Base-by-base conservation (phyloP, 2,113 vertebrate species). In the Sapayoa aenigma region DNA sequence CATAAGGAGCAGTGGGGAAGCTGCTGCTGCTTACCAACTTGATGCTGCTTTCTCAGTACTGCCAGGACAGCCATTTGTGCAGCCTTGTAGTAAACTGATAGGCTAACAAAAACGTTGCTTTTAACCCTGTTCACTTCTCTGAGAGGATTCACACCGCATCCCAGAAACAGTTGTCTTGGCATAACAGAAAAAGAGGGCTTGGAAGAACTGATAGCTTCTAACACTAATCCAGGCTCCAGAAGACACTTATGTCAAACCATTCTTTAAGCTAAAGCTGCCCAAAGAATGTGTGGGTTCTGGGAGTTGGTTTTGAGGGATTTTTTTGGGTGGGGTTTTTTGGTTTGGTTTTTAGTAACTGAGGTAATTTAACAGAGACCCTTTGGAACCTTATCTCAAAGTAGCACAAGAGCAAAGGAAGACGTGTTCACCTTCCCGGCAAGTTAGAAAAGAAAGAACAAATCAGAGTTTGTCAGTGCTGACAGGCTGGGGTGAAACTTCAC, bases 21-120 rank as follows among this genome's bases (percentile, higher is more conserved):
- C 94, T 96, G 96, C 95, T 96, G 95, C 88, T 95, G 93, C 94
- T 95, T 87, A 92, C 86, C 89, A 93, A 93, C 91, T 89, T 89
- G 91, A 86, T 94, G 93, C 86, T 67, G 92, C 89, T 84, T 90
- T 92, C 89, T 87, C 86, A 81, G 52, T 95, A 94, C 76, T 96
- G 92, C 96, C 95, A 95, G 95, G 91, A 93, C 89, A 92, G 86
- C 88, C 94, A 86, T 89, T 97, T 95, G 79, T 87, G 91, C 89
- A 92, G 89, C 68, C 68, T 46, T 80, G 39, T 68, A 89, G 47
- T 39, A 81, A 90, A 93, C 72, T 28, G 72, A 93, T 59, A 92
- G 89, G 82, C 80, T 84, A 94, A 89, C 88, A 94, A 88, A 93
- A 97, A 77, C 0, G 5, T 44, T 77, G 53, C 3, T 6, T 92